Conservation (phyloP, 2,797 vertebrate species). For the Lagodon rhomboides region DNA sequence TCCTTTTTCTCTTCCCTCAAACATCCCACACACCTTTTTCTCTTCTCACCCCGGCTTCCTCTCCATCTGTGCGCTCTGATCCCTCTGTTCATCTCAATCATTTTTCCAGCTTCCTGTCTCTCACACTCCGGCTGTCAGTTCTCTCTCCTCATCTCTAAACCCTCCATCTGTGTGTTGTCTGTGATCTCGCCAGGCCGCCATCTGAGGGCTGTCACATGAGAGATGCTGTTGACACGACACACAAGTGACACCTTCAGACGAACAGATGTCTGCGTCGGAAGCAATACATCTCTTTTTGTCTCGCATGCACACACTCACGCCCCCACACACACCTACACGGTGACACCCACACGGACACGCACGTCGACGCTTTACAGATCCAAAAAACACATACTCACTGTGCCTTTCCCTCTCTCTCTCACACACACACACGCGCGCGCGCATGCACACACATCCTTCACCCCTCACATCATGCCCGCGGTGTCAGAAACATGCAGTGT, state of each 20-base stretch:
- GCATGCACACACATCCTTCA: conserved; percentile 16
- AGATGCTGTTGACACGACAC: conserved; percentile 39
- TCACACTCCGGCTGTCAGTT: conserved; percentile 38
- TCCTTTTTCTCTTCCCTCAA: background rate
- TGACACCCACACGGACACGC: background rate
- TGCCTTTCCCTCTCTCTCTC: background rate
- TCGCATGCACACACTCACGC: background rate
- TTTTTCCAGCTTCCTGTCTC: conserved; percentile 40
- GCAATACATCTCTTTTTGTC: background rate
- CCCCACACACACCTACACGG: background rate
- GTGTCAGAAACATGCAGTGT: conserved; percentile 50
- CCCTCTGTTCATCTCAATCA: conserved; percentile 34
- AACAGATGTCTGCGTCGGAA: conserved; percentile 41
- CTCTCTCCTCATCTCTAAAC: conserved; percentile 15
- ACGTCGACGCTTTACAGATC: conserved; percentile 3
- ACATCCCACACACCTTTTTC: background rate
- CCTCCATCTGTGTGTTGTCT: conserved; percentile 38
- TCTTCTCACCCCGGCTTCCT: conserved; percentile 30
- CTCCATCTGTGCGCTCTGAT: conserved; percentile 49
- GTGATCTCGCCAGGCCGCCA: conserved; percentile 26
- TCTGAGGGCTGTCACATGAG: conserved; percentile 36
- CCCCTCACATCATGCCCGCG: conserved; percentile 14
- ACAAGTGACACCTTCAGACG: conserved; percentile 42
- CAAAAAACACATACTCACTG: conserved; percentile 5
- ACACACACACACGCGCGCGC: conserved; percentile 13